These are phyloP conservation scores for Xyliphius kryptos DNA, from an alignment of 2,113 vertebrate species.

Conservation along the genomic window DNA sequence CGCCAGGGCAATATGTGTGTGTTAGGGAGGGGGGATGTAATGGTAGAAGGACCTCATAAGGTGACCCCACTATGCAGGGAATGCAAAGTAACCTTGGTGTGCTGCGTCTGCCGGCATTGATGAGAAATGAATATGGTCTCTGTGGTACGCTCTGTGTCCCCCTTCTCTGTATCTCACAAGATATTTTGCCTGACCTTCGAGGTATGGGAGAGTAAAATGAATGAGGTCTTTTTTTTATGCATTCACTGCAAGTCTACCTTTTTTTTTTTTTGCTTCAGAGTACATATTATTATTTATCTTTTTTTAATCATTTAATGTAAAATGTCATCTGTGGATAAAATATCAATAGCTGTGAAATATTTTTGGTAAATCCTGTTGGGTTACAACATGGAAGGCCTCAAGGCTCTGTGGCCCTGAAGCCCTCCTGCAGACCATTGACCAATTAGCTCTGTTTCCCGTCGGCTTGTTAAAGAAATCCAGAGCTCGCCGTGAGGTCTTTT, in stretches of 20 bases:
- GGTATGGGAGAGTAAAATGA: conserved; percentile 10
- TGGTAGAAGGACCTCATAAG: conserved; percentile 45
- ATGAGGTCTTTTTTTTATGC: no score
- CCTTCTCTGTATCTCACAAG: conserved; percentile 13
- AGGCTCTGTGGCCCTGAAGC: conserved; percentile 27
- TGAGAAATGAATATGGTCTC: conserved; percentile 45
- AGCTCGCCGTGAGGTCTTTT: conserved; percentile 66
- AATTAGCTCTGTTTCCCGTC: conserved; percentile 69
- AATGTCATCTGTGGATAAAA: no score
- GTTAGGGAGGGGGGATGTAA: conserved; percentile 29
- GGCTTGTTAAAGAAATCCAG: conserved; percentile 73
- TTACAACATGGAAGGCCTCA: no score
- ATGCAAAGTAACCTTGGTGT: conserved; percentile 48
- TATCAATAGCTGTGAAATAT: no score
- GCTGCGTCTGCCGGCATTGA: conserved; percentile 38
- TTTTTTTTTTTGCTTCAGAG: no score
- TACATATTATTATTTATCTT: no score
- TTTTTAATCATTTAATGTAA: no score
- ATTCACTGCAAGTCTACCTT: neutral
- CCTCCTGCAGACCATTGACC: conserved; percentile 65
- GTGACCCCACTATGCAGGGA: conserved; percentile 48
- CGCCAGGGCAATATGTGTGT: no score
- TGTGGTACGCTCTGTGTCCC: conserved; percentile 25
- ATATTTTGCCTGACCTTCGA: conserved; percentile 32
- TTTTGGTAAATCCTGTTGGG: no score